A percentile compares a stretch with the other conserved stretches of the same genome.
phyloP scores from a whole-genome alignment of 1,140 invertebrate species.

The Drosophila novamexicana region DNA sequence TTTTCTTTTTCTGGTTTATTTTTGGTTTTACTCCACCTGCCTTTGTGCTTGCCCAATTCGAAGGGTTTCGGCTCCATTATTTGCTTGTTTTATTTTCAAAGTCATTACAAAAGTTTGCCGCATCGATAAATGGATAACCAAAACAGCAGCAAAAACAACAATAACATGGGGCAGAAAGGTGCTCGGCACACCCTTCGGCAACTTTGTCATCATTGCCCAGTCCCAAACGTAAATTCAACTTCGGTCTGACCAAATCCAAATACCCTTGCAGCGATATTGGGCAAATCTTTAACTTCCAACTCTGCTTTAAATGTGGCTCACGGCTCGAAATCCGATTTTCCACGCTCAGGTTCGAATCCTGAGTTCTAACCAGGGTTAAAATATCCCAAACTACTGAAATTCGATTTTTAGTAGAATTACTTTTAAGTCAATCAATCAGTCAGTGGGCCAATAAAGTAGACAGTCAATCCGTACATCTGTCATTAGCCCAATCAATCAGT shows the following conservation, averaged over 20 bases:
- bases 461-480: no score
- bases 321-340: no score
- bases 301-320: no score
- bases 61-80: constrained; percentile 37
- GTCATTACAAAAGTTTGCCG: constrained; percentile 80
- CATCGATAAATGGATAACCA: constrained; percentile 82
- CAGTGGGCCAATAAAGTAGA: no score
- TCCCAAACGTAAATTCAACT: constrained; percentile 6
- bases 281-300: no score
- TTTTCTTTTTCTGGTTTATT: constrained; percentile 18
- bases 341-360: no score
- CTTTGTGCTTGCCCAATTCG: not conserved
- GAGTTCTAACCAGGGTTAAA: no score
- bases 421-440: no score
- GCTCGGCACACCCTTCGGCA: constrained; percentile 16
- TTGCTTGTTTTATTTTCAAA: constrained; percentile 78
- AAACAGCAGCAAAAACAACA: constrained; percentile 57
- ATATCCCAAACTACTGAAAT: no score
- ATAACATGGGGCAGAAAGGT: constrained; percentile 8
- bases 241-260: not conserved
- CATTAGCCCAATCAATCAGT: no score
- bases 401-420: no score
- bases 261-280: not conserved
- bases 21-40: constrained; percentile 8
- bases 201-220: constrained; percentile 45